Evolutionary conservation across 2,888 invertebrate species (phyloP), one percentile per base, ranked within the genome.

Genomic region (Drosophila acutilabella): DNA sequence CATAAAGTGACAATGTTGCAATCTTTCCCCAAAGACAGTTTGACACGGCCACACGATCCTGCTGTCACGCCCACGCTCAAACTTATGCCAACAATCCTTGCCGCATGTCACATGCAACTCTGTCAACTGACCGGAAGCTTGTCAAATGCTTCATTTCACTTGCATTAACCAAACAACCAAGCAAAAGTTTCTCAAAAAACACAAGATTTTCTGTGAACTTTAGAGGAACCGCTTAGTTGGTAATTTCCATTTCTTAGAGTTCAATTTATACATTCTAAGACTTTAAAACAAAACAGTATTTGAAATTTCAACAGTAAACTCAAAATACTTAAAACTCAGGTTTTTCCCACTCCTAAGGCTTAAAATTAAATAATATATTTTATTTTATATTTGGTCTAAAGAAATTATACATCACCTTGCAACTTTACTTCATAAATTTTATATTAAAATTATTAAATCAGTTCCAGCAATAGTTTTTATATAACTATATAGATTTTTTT

Each of bases 1-100:
- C 80, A 83, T 87, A 84, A 83, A 83, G 51, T 67, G 80, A 83
- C 83, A 83, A 80, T 75, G 81, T 83, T 84, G 82, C 83, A 72
- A 45, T 40, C 42, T 45, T 45, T 18, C 57, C 48, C 47, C 33
- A 56, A 44, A 45, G 61, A 5, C 61, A 54, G 20, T 38, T 54
- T 47, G 30, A 30, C 54, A 54, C 18, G 8, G 23, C 18, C 61
- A 30, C 26, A 33, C 23, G 30, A 30, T 30, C 30, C 30, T 8
- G 30, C 30, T 30, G 30, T 16, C 52, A 45, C n/a, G 11, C n/a
- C 26, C 23, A 53, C 33, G 0, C 8, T 26, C 14, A 23, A n/a
- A 8, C 16, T 4, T 38, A 56, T 26, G 10, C 40, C 13, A 13
- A 26, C n/a, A 4, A 33, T 13, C 2, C 50, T 4, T 36, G 36